A percentile compares a stretch with the other conserved stretches of the same genome.
Evolutionary conservation across 2,113 vertebrate species (phyloP).

Genomic region (Phoenicopterus ruber): DNA sequence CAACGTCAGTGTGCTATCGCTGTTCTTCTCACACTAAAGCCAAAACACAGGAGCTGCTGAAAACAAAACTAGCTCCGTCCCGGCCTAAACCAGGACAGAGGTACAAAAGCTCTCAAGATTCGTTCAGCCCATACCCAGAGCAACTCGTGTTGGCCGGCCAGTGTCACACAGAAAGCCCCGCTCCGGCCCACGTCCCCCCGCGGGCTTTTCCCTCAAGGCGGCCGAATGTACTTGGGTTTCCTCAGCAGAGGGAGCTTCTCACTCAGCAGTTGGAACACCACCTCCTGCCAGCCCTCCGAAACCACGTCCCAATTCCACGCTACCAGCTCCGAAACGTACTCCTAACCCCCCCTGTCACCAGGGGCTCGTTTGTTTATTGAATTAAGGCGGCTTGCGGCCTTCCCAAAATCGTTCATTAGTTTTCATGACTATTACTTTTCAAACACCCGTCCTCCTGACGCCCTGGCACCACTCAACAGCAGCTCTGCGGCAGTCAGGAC

Average conservation of each 20-base stretch:
- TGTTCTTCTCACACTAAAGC: too few relatives aligned
- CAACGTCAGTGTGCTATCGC: too few relatives aligned
- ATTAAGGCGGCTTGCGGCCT: background rate
- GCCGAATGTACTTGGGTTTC: background rate
- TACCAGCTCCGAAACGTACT: too few relatives aligned
- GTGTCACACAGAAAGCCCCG: rapidly evolving
- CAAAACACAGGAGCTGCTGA: too few relatives aligned
- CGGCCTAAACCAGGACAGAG: too few relatives aligned
- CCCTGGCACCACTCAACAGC: background rate
- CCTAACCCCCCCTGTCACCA: too few relatives aligned
- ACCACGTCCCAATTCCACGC: background rate
- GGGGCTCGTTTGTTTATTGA: background rate
- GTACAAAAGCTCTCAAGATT: background rate
- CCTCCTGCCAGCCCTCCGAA: background rate
- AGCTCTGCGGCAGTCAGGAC: constrained; percentile 6
- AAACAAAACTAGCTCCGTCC: too few relatives aligned
- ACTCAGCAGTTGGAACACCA: background rate
- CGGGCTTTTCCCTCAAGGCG: background rate
- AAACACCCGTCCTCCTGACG: rapidly evolving
- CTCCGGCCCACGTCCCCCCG: rapidly evolving
- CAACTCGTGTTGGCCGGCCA: rapidly evolving
- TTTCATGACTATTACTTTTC: background rate
- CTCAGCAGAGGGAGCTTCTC: constrained; percentile 64
- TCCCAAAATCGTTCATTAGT: background rate
- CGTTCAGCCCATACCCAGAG: rapidly evolving